Conservation (phyloP, 2,113 vertebrate species). For the Hippoglossus stenolepis region DNA sequence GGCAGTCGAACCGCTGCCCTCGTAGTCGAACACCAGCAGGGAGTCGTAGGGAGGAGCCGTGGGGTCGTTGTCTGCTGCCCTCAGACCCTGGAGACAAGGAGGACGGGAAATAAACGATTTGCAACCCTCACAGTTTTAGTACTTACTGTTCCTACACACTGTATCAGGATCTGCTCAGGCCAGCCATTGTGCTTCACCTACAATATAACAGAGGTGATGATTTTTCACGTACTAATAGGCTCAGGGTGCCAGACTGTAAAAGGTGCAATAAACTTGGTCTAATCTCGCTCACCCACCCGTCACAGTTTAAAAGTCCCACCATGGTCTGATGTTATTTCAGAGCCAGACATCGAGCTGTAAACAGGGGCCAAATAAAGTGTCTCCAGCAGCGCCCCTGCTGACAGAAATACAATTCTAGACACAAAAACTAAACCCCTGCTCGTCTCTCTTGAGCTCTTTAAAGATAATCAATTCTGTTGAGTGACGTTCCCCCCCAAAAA, state of each 20-base stretch:
- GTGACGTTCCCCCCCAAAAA: neutral
- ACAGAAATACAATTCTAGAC: conserved; percentile 8
- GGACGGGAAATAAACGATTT: neutral
- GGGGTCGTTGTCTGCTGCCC: conserved; percentile 93
- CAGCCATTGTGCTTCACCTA: neutral
- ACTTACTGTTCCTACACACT: neutral
- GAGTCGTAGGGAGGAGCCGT: conserved; percentile 95
- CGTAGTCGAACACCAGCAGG: conserved; percentile 97
- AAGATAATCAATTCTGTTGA: neutral
- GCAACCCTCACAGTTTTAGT: neutral
- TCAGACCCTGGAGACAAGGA: conserved; percentile 86
- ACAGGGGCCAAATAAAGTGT: neutral
- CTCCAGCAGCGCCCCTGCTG: neutral
- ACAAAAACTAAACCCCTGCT: neutral
- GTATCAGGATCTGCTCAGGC: neutral
- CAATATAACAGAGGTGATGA: conserved; percentile 10
- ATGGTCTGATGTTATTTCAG: conserved; percentile 17
- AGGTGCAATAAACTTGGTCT: conserved; percentile 34
- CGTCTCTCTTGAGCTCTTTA: neutral
- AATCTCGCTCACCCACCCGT: conserved; percentile 32
- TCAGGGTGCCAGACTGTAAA: conserved; percentile 39
- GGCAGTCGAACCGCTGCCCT: conserved; percentile 95
- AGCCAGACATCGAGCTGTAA: conserved; percentile 21
- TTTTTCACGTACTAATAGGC: conserved; percentile 30
- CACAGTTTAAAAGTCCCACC: conserved; percentile 43